Conservation (phyloP, 2,113 vertebrate species). For the Gavialis gangeticus region DNA sequence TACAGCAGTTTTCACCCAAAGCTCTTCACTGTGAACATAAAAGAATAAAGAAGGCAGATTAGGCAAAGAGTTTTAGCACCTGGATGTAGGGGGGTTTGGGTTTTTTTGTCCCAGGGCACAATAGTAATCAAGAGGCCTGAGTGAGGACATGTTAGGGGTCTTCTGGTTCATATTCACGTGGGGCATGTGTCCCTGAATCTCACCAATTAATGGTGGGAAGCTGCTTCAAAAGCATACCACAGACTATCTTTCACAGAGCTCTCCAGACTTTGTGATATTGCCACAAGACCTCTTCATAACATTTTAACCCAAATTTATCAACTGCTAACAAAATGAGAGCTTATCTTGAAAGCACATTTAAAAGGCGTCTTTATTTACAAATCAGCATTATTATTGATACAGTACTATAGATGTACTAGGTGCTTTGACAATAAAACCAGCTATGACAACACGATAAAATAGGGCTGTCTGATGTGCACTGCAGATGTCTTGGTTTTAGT, state of each 20-base stretch:
- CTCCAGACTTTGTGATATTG: background rate
- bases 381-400: conserved; percentile 3
- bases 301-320: background rate
- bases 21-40: background rate
- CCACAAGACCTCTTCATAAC: background rate
- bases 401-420: background rate
- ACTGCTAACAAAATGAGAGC: background rate
- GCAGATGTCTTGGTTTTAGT: background rate
- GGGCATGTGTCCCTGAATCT: background rate
- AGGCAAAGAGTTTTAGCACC: no score
- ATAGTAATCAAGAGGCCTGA: background rate
- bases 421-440: background rate
- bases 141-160: background rate
- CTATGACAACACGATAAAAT: background rate
- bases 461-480: background rate
- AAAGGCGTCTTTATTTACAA: background rate
- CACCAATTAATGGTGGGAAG: background rate
- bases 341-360: background rate
- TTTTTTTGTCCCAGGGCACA: background rate
- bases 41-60: no score
- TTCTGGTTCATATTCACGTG: background rate
- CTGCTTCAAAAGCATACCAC: background rate
- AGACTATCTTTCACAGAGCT: background rate
- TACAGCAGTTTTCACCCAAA: background rate
- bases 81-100: background rate